Base-by-base conservation (phyloP, 2,113 vertebrate species). In the Calidris pygmaea region DNA sequence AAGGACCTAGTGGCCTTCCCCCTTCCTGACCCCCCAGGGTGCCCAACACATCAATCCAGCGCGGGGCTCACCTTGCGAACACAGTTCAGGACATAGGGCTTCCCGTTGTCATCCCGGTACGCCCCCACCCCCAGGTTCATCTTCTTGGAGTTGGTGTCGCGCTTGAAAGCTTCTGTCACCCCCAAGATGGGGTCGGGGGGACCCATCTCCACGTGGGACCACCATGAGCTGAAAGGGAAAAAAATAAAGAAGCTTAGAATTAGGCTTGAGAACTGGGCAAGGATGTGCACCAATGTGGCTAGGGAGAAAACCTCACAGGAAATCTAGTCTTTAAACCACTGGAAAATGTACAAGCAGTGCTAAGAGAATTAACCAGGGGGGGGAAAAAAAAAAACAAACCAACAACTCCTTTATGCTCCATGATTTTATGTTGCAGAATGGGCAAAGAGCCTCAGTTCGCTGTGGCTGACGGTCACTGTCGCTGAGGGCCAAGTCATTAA, bases 61-160 rank as follows among this genome's bases (percentile, higher is more conserved):
- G n/a, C 29, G 29, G 24, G 8, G 53, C 98, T 98, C 80, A 99
- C 99, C 98, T 99, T 99, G 73, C 98, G 99, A 66, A 99, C 99
- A 32, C 98, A 99, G 95, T 92, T 98, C 45, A 99, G 98, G 58
- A 99, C 99, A 0, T 98, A 99, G 0, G 99, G 99, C 94, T 99
- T 99, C 55, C 99, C 99, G 1, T 97, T 98, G 96, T 99, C 99
- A 52, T 99, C 99, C 62, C 99, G 98, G 95, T 99, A 99, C 0
- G 99, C 99, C 43, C 99, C 99, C 8, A 99, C 99, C 6, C 99
- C 99, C 94, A 99, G 98, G 96, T 99, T 99, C 99, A 99, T 99
- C 97, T 99, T 99, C 98, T 99, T 99, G 81, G 98, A 98, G 95
- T 98, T 99, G 92, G 96, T 98, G 97, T 99, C 99, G 5, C 97